Conservation (phyloP, 2,888 invertebrate species). For the Sympetrum striolatum region DNA sequence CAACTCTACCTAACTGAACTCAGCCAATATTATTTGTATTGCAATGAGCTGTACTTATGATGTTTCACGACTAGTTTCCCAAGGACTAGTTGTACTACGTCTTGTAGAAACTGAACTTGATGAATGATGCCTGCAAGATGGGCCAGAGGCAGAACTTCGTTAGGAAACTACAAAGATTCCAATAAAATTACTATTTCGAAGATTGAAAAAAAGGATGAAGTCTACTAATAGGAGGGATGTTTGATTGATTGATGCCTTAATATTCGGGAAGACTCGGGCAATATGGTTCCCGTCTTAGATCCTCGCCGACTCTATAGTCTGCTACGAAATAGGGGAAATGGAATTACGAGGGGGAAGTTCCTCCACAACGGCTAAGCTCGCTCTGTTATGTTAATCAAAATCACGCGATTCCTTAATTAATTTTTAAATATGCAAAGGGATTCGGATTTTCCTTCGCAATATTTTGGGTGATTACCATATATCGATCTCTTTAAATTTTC, state of each 20-base stretch:
- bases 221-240: not conserved
- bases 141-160: not conserved
- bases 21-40: too few relatives aligned
- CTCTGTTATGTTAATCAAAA: too few relatives aligned
- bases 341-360: not conserved
- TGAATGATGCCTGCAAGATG: not conserved
- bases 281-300: constrained; percentile 18
- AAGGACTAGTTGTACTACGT: too few relatives aligned
- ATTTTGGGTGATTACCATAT: too few relatives aligned
- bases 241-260: constrained; percentile 40
- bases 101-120: too few relatives aligned
- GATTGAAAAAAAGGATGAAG: not conserved
- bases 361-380: not conserved
- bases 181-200: not conserved
- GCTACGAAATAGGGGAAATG: not conserved
- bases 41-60: too few relatives aligned
- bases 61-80: too few relatives aligned
- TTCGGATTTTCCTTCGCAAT: not conserved
- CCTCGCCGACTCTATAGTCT: not conserved
- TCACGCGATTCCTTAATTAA: too few relatives aligned
- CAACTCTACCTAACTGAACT: too few relatives aligned
- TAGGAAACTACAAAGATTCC: not conserved
- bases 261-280: constrained; percentile 18
- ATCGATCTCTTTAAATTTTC: too few relatives aligned
- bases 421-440: too few relatives aligned